phyloP scores from a whole-genome alignment of 2,797 vertebrate species.

The Pygocentrus nattereri region DNA sequence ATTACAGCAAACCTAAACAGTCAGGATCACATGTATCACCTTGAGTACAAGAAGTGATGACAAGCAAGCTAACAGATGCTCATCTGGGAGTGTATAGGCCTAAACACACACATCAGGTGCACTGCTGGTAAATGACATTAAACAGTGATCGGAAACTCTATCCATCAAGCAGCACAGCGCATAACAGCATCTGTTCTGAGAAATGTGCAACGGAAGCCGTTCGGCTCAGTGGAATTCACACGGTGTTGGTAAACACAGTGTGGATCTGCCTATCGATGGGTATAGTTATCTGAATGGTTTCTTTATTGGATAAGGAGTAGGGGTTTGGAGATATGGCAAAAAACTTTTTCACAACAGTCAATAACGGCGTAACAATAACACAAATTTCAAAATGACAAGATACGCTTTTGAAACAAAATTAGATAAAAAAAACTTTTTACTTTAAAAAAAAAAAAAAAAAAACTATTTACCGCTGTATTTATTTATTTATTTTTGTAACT shows the following conservation, averaged over 20 bases:
- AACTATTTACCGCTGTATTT: no score
- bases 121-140: conserved; percentile 1
- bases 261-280: background rate
- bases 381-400: no score
- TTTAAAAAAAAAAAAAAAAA: no score
- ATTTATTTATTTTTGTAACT: no score
- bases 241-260: background rate
- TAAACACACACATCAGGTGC: background rate
- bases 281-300: background rate
- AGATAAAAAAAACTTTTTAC: no score
- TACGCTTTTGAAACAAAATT: no score
- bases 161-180: background rate
- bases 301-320: no score
- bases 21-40: background rate
- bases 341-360: no score
- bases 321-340: no score
- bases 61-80: background rate
- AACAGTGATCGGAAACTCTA: background rate
- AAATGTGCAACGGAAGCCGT: background rate
- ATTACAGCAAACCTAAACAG: no score
- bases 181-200: background rate
- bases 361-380: no score
- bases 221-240: background rate
- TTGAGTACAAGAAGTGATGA: background rate
- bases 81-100: background rate